phyloP scores from a whole-genome alignment of 2,888 invertebrate species.

The Itoplectis maculator region DNA sequence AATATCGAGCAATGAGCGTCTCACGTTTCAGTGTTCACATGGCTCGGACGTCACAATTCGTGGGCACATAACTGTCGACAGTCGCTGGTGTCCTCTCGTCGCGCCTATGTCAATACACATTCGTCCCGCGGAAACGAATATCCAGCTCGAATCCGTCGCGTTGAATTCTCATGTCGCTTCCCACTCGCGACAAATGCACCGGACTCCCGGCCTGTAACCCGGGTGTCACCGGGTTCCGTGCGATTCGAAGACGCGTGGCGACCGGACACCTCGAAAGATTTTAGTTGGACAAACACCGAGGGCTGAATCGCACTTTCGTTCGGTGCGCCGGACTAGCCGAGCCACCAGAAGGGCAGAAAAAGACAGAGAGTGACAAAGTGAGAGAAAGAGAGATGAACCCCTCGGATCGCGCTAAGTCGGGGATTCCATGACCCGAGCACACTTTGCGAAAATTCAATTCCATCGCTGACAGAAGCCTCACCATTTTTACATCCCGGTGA shows the following conservation, averaged over 20 bases:
- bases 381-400: conserved; percentile 37
- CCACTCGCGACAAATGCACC: conserved; percentile 36
- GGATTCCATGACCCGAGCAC: conserved; percentile 61
- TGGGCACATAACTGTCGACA: conserved; percentile 56
- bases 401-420: conserved; percentile 60
- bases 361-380: no score
- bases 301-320: conserved; percentile 51
- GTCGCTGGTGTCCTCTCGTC: conserved; percentile 46
- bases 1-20: conserved; percentile 57
- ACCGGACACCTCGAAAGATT: conserved; percentile 77
- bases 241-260: conserved; percentile 73
- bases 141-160: conserved; percentile 70
- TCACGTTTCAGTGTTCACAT: conserved; percentile 74
- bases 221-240: conserved; percentile 58
- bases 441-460: conserved; percentile 50
- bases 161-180: conserved; percentile 66
- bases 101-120: conserved; percentile 75
- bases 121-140: conserved; percentile 66
- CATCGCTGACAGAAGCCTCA: background rate
- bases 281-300: conserved; percentile 79
- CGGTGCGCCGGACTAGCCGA: conserved; percentile 38
- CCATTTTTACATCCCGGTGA: background rate
- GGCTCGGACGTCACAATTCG: conserved; percentile 63
- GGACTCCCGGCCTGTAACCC: conserved; percentile 5
- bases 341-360: no score